phyloP scores from a whole-genome alignment of 2,113 vertebrate species.

The Dolichotis patagonum region DNA sequence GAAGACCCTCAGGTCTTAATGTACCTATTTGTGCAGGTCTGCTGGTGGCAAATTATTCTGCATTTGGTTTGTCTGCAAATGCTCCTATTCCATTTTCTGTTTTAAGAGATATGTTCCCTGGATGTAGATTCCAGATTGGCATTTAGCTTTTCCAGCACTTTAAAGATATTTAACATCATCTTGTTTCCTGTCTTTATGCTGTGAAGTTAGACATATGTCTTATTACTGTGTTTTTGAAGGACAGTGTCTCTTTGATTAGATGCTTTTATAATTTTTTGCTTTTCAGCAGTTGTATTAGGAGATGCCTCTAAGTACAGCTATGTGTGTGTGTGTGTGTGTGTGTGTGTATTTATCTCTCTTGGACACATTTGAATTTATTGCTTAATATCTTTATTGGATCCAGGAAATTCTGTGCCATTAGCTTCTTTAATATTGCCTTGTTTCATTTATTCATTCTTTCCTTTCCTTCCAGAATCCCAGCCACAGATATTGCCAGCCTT shows the following conservation, averaged over 20 bases:
- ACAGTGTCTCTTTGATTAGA: neutral
- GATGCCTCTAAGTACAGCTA: neutral
- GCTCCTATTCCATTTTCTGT: constrained; percentile 1
- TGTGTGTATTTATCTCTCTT: neutral
- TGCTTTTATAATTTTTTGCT: neutral
- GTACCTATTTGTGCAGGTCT: constrained; percentile 24
- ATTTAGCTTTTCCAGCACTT: neutral
- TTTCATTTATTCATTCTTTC: neutral
- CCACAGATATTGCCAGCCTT: neutral
- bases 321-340: neutral
- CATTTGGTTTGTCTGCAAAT: constrained; percentile 22
- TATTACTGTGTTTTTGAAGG: neutral
- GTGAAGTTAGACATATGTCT: neutral
- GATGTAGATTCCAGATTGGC: neutral
- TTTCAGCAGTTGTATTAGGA: neutral
- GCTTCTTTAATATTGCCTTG: neutral
- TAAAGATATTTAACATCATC: constrained; percentile 2
- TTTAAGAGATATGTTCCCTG: neutral
- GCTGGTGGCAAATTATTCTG: constrained; percentile 27
- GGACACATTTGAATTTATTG: neutral
- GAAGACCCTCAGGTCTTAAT: no score
- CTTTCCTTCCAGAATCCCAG: neutral
- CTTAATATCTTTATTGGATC: neutral
- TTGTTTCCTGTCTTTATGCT: neutral
- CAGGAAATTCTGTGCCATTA: neutral